Conservation (phyloP, 2,888 invertebrate genomes). For the Drosophila antonietae region DNA sequence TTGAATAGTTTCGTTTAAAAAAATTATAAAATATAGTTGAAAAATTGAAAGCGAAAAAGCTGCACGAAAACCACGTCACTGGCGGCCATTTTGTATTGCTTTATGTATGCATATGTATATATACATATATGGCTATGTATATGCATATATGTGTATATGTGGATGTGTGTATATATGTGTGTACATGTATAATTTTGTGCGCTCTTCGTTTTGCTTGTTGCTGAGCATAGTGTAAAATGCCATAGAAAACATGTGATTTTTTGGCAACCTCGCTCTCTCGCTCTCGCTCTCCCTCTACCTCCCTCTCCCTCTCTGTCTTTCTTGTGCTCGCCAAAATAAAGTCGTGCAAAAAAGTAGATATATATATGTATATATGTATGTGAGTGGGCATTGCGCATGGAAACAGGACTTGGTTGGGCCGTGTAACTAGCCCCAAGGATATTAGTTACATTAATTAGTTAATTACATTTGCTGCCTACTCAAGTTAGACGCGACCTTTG, state of each 20-base stretch:
- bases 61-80: conserved; percentile 54
- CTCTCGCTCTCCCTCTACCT: neutral
- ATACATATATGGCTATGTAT: neutral
- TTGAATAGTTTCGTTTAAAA: neutral
- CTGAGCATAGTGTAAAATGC: conserved; percentile 29
- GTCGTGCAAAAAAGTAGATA: conserved; percentile 15
- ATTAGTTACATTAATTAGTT: neutral
- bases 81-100: conserved; percentile 68
- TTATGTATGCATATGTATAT: conserved; percentile 1
- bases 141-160: neutral
- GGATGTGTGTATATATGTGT: no score
- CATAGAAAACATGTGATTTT: conserved; percentile 52
- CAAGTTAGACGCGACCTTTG: conserved; percentile 5
- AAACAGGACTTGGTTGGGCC: neutral
- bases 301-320: conserved; percentile 14
- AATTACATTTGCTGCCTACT: neutral
- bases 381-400: conserved; percentile 3
- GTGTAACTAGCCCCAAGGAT: neutral
- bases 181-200: conserved; percentile 26
- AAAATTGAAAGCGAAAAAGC: conserved; percentile 1
- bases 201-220: conserved; percentile 19
- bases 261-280: conserved; percentile 8
- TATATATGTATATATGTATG: neutral
- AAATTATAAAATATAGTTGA: neutral
- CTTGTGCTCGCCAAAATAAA: conserved; percentile 4